Evolutionary conservation across 2,113 vertebrate species (phyloP).

Genomic region (Laticauda laticaudata): DNA sequence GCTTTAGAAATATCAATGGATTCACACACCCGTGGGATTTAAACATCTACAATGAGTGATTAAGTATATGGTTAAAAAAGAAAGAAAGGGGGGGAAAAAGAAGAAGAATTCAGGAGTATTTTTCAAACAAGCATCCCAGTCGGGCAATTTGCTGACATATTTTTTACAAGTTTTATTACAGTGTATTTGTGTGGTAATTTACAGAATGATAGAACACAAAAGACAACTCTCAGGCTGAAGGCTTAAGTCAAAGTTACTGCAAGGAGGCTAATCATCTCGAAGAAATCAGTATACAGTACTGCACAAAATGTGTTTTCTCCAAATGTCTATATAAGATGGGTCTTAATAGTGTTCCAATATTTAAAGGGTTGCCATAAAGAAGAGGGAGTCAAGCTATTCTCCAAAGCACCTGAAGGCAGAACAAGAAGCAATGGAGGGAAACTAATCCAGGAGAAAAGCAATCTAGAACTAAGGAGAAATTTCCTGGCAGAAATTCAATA

Average conservation of each 20-base stretch:
- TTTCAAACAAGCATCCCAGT: not conserved
- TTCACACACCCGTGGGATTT: not conserved
- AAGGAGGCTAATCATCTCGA: not conserved
- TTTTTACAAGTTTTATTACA: not conserved
- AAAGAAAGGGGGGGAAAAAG: not conserved
- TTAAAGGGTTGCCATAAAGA: too few species aligned
- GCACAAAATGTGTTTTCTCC: not conserved
- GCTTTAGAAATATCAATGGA: conserved; percentile 15
- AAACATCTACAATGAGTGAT: not conserved
- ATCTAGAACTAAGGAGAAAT: too few species aligned
- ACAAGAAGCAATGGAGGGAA: too few species aligned
- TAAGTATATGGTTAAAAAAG: not conserved
- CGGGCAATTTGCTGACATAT: not conserved
- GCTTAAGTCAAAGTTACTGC: not conserved
- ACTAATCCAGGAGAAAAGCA: too few species aligned
- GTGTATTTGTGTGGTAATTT: not conserved
- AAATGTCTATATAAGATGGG: not conserved
- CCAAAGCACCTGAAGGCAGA: too few species aligned
- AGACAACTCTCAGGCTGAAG: not conserved
- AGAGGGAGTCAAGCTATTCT: too few species aligned
- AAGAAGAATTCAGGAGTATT: not conserved
- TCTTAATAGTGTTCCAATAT: not conserved
- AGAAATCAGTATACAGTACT: not conserved
- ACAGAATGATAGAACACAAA: not conserved
- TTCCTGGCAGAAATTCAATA: too few species aligned